A percentile compares a stretch with the other conserved stretches of the same genome.
Evolutionary conservation across 2,113 vertebrate genomes (phyloP).

Genomic region (Oreochromis niloticus): DNA sequence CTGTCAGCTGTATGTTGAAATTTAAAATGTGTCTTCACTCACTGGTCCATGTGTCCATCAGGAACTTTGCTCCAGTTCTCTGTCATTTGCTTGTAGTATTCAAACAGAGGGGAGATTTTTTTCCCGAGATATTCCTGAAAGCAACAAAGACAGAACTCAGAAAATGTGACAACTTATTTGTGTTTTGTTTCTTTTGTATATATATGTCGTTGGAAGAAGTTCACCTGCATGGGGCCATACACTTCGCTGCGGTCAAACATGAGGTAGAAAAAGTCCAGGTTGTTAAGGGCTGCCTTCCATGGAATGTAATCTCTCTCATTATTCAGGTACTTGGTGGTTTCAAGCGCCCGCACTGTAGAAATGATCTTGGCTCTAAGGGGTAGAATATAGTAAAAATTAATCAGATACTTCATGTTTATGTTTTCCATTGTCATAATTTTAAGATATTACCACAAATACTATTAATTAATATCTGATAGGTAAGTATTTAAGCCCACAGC

Average conservation of each 20-base stretch:
- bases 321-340: constrained; percentile 78
- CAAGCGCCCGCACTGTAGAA: constrained; percentile 69
- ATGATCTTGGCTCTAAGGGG: constrained; percentile 71
- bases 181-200: neutral
- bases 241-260: constrained; percentile 88
- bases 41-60: too few relatives aligned
- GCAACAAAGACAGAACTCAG: too few relatives aligned
- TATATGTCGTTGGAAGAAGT: neutral
- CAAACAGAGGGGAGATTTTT: neutral
- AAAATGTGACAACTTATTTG: too few relatives aligned
- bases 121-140: neutral
- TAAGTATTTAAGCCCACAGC: neutral
- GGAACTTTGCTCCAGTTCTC: too few relatives aligned
- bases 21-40: too few relatives aligned
- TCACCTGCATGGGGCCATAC: constrained; percentile 82
- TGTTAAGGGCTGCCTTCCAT: constrained; percentile 78
- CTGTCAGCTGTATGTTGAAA: too few relatives aligned
- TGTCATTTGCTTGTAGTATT: neutral
- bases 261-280: constrained; percentile 78
- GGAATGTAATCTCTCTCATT: constrained; percentile 77
- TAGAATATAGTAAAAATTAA: neutral
- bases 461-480: neutral
- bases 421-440: neutral
- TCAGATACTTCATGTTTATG: neutral
- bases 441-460: neutral